phyloP scores from a whole-genome alignment of 1,140 invertebrate species.

The Oppia nitens region DNA sequence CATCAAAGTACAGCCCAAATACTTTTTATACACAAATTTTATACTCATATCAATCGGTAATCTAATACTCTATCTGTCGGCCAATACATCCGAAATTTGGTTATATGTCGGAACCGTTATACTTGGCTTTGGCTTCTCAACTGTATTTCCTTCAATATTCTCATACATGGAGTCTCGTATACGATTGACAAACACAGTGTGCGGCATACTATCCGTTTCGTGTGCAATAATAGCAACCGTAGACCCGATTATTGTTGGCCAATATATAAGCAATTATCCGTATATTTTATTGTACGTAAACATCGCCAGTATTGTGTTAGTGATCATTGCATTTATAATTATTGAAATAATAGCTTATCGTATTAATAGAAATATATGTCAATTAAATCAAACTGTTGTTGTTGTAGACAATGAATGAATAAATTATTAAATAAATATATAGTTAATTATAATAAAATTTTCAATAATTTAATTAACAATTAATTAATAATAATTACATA shows the following conservation, averaged over 20 bases:
- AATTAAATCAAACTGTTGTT: too few species aligned
- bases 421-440: too few species aligned
- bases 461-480: too few species aligned
- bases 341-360: background rate
- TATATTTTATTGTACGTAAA: slow-evolving; percentile 2
- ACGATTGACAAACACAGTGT: slow-evolving; percentile 1
- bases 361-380: too few species aligned
- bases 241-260: slow-evolving; percentile 2
- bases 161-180: slow-evolving; percentile 9
- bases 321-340: background rate
- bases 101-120: slow-evolving; percentile 4
- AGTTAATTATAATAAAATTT: too few species aligned
- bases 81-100: background rate
- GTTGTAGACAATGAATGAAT: too few species aligned
- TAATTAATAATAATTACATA: too few species aligned
- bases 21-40: background rate
- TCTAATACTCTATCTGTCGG: background rate
- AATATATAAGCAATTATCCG: background rate
- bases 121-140: slow-evolving; percentile 4
- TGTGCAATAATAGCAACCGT: slow-evolving; percentile 1
- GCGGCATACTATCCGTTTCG: slow-evolving; percentile 3
- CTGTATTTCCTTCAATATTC: slow-evolving; percentile 9
- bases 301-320: background rate
- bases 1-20: background rate
- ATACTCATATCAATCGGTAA: slow-evolving; percentile 4